These are phyloP conservation scores for Bos javanicus DNA, from an alignment of 2,113 vertebrate species.

Conservation along the genomic window DNA sequence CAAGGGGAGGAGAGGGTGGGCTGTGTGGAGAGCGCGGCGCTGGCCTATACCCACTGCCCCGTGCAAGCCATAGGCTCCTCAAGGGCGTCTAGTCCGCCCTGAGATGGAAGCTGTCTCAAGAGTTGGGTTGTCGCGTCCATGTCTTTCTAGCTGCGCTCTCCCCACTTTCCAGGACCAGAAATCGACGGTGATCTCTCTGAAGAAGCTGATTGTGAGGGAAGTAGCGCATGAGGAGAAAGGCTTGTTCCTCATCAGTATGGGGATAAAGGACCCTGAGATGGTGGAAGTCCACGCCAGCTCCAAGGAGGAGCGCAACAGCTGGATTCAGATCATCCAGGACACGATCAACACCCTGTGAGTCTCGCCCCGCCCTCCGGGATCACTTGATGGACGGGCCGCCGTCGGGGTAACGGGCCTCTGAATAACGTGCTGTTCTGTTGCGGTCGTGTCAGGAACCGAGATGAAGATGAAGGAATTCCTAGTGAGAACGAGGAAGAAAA, in stretches of 20 bases:
- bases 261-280: conserved; percentile 92
- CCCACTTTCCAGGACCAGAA: conserved; percentile 89
- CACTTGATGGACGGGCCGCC: rapidly evolving
- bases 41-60: rapidly evolving
- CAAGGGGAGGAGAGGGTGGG: background rate
- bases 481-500: conserved; percentile 97
- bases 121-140: background rate
- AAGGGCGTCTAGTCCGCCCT: background rate
- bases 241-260: conserved; percentile 95
- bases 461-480: conserved; percentile 97
- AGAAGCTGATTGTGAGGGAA: conserved; percentile 97
- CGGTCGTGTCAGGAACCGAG: conserved; percentile 87
- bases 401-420: background rate
- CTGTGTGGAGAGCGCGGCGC: background rate
- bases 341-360: conserved; percentile 93
- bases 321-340: conserved; percentile 94
- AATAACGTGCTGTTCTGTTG: background rate
- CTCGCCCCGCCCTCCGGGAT: background rate
- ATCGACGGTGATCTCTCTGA: conserved; percentile 95
- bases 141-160: background rate
- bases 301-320: conserved; percentile 94
- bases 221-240: conserved; percentile 98
- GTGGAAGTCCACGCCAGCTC: conserved; percentile 94
- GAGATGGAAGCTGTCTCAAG: background rate
- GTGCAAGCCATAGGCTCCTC: background rate